phyloP scores from a whole-genome alignment of 2,888 invertebrate species.

The Cinara cedri region DNA sequence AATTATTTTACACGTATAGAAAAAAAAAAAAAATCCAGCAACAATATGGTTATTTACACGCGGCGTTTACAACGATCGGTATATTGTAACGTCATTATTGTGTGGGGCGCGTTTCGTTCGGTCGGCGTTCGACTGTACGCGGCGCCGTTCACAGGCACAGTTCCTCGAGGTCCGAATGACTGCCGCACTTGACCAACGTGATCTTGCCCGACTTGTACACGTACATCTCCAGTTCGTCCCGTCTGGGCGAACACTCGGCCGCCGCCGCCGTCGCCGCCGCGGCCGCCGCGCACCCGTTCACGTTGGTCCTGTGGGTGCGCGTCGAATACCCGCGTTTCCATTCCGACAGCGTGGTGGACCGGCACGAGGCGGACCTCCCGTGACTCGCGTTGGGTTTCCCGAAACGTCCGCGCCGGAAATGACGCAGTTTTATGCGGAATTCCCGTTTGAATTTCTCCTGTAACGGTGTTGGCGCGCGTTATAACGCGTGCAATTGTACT shows the following conservation, averaged over 20 bases:
- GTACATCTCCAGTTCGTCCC: constrained; percentile 58
- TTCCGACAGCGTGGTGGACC: constrained; percentile 59
- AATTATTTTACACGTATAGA: too few species aligned
- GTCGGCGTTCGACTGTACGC: too few species aligned
- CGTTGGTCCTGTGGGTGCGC: constrained; percentile 23
- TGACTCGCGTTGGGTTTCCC: constrained; percentile 59
- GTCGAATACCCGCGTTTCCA: constrained; percentile 58
- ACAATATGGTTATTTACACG: too few species aligned
- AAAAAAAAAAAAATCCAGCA: too few species aligned
- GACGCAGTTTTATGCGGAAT: constrained; percentile 60
- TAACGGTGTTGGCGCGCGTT: background rate
- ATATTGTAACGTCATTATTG: too few species aligned
- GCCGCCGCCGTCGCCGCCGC: background rate
- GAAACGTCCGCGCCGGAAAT: constrained; percentile 56
- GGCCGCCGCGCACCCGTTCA: constrained; percentile 46
- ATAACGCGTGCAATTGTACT: too few species aligned
- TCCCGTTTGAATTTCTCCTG: constrained; percentile 62
- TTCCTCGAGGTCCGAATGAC: constrained; percentile 60
- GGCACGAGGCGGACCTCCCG: constrained; percentile 54
- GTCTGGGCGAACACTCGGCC: constrained; percentile 8
- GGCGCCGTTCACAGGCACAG: constrained; percentile 59
- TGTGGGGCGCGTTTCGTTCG: too few species aligned
- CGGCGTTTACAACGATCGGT: too few species aligned
- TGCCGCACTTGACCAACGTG: constrained; percentile 58
- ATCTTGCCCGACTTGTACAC: constrained; percentile 58